Evolutionary conservation across 2,797 vertebrate species (phyloP).

Genomic region (Notolabrus celidotus): DNA sequence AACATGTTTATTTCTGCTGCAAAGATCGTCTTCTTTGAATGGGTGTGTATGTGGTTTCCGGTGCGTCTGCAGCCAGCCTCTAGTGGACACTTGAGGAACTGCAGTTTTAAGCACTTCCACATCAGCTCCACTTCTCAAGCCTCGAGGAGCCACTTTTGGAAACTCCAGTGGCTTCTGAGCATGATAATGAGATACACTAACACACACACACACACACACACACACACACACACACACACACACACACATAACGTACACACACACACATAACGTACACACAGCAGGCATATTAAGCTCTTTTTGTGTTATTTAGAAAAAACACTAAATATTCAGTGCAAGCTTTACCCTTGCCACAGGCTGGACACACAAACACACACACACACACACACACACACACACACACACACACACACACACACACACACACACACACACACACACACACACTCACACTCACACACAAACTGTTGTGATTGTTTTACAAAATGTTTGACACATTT

Average conservation of each 20-base stretch:
- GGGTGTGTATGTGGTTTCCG: no score
- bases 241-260: neutral
- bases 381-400: neutral
- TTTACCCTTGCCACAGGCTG: conserved; percentile 49
- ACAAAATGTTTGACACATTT: conserved; percentile 8
- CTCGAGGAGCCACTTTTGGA: no score
- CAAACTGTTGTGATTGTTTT: conserved; percentile 15
- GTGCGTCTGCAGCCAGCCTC: no score
- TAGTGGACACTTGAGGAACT: no score
- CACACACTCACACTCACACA: no score
- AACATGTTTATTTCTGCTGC: no score
- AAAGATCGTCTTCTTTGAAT: no score
- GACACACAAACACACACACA: conserved; percentile 21
- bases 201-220: conserved; percentile 1
- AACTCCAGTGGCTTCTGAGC: no score
- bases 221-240: conserved; percentile 14
- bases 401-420: conserved; percentile 1
- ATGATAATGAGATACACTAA: no score
- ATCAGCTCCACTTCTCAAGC: no score
- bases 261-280: neutral
- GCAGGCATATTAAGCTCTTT: neutral
- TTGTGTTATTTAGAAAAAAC: conserved; percentile 7
- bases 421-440: conserved; percentile 2
- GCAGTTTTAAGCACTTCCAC: no score
- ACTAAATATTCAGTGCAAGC: conserved; percentile 43